Evolutionary conservation across 1,140 invertebrate genomes (phyloP).

Genomic region (Asbolus verrucosus): DNA sequence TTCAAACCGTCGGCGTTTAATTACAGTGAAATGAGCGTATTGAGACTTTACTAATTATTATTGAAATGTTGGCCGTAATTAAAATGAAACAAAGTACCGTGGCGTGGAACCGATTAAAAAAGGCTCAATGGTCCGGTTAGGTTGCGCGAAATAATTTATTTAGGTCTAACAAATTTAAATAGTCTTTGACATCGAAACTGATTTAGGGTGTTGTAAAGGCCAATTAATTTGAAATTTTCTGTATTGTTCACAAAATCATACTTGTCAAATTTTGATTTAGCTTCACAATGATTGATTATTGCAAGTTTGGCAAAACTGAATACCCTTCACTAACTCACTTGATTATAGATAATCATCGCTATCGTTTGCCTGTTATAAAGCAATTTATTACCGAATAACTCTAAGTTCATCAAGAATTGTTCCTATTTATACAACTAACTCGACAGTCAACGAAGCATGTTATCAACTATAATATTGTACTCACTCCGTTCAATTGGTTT

Average conservation of each 20-base stretch:
- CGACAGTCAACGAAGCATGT: no score
- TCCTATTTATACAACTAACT: constrained; percentile 27
- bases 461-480: no score
- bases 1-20: constrained; percentile 22
- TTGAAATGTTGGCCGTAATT: constrained; percentile 36
- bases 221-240: constrained; percentile 39
- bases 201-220: constrained; percentile 29
- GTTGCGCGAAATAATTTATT: constrained; percentile 15
- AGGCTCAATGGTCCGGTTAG: constrained; percentile 17
- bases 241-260: constrained; percentile 40
- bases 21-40: constrained; percentile 31
- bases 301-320: constrained; percentile 32
- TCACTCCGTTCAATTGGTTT: neutral
- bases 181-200: constrained; percentile 19
- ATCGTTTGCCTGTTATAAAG: constrained; percentile 41
- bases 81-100: constrained; percentile 35
- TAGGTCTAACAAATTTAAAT: constrained; percentile 12
- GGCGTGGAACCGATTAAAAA: constrained; percentile 23
- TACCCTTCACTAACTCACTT: constrained; percentile 36
- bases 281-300: constrained; percentile 42
- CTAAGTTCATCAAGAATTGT: constrained; percentile 23
- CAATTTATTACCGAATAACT: constrained; percentile 38
- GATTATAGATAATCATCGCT: constrained; percentile 38
- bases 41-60: constrained; percentile 38
- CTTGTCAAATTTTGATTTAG: constrained; percentile 41